A percentile compares a stretch with the other conserved stretches of the same genome.
phyloP scores from a whole-genome alignment of 2,797 vertebrate species.

The Triplophysa yarkandensis region DNA sequence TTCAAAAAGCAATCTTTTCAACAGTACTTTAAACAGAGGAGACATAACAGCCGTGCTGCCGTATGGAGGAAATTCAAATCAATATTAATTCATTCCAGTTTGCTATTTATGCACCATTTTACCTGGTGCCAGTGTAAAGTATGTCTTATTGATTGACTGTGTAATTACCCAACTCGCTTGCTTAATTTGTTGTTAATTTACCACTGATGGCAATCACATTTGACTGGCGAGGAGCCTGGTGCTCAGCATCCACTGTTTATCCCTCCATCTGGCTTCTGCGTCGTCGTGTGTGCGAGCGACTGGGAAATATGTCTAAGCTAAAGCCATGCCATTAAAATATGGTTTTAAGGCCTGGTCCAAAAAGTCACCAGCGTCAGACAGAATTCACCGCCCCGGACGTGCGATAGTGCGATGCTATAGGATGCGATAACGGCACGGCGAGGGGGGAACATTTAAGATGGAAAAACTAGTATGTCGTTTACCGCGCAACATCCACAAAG shows the following conservation, averaged over 20 bases:
- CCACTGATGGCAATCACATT: conserved; percentile 69
- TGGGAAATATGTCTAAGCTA: conserved; percentile 48
- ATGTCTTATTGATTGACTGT: conserved; percentile 73
- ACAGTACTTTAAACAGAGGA: background rate
- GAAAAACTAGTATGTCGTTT: conserved; percentile 37
- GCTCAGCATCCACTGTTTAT: conserved; percentile 68
- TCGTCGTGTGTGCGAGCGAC: conserved; percentile 30
- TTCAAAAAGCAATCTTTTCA: background rate
- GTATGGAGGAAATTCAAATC: conserved; percentile 28
- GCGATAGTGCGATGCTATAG: conserved; percentile 7
- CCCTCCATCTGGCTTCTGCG: conserved; percentile 58
- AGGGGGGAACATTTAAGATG: conserved; percentile 20
- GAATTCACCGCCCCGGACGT: conserved; percentile 29
- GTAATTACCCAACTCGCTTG: conserved; percentile 73
- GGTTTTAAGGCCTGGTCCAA: conserved; percentile 22
- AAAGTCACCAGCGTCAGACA: conserved; percentile 14
- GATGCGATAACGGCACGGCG: conserved; percentile 10
- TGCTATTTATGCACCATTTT: conserved; percentile 46
- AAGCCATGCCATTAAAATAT: conserved; percentile 42
- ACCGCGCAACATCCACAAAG: conserved; percentile 24
- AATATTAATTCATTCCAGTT: conserved; percentile 41
- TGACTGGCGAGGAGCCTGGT: conserved; percentile 67
- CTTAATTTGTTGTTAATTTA: conserved; percentile 77
- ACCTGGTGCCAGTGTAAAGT: conserved; percentile 66
- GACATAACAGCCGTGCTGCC: background rate